These are phyloP conservation scores for Plebejus anna DNA, from an alignment of 2,888 invertebrate genomes.

Conservation along the genomic window DNA sequence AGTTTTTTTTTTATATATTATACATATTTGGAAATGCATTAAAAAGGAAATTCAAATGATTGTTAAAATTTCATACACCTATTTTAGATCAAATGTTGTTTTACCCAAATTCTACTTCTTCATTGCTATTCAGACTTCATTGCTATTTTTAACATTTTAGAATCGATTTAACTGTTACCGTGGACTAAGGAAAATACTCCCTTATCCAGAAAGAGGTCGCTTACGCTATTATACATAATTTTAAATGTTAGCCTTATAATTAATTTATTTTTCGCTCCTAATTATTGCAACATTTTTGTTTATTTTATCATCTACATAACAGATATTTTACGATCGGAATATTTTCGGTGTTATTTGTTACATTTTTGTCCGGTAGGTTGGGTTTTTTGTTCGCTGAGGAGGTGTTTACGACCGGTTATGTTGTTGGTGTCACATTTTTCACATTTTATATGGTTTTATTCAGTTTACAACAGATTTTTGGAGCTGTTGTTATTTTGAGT, in stretches of 20 bases:
- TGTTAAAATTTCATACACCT: not conserved
- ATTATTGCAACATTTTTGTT: not conserved
- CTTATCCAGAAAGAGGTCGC: not conserved
- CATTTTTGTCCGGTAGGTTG: not conserved
- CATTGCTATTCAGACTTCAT: not conserved
- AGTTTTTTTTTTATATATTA: not conserved
- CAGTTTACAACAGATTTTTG: not conserved
- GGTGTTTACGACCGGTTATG: constrained; percentile 13
- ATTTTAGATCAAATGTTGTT: not conserved
- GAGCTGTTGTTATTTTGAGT: not conserved
- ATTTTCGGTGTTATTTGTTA: constrained; percentile 12
- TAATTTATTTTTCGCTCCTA: not conserved
- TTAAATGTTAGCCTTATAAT: not conserved
- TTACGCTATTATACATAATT: not conserved
- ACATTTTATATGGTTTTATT: constrained; percentile 4
- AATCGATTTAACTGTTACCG: not conserved
- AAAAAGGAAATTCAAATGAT: not conserved
- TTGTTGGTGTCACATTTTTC: not conserved
- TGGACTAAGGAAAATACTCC: not conserved
- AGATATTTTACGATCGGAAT: not conserved
- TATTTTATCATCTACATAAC: not conserved
- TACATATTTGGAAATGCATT: not conserved
- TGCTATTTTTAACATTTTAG: not conserved
- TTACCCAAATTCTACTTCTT: not conserved
- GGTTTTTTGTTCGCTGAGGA: constrained; percentile 6